A percentile compares a stretch with the other conserved stretches of the same genome.
phyloP scores from a whole-genome alignment of 2,888 invertebrate genomes.

The Thereva nobilitata region DNA sequence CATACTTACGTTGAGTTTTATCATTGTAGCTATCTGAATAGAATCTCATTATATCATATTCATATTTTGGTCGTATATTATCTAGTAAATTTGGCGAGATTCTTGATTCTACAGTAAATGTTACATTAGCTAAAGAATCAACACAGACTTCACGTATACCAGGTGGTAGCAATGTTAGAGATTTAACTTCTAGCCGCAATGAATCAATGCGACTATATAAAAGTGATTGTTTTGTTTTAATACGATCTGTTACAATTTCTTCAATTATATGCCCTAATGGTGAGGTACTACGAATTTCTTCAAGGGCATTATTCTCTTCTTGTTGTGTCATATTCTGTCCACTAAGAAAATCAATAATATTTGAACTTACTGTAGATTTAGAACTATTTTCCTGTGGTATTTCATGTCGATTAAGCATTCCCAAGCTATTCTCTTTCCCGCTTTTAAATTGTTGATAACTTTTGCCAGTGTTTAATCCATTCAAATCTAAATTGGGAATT shows the following conservation, averaged over 20 bases:
- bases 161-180: slow-evolving; percentile 24
- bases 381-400: not conserved
- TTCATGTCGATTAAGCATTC: not conserved
- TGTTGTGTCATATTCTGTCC: slow-evolving; percentile 56
- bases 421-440: too few relatives aligned
- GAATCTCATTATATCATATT: slow-evolving; percentile 38
- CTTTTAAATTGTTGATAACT: slow-evolving; percentile 3
- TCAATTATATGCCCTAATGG: slow-evolving; percentile 48
- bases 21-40: slow-evolving; percentile 38
- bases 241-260: slow-evolving; percentile 29
- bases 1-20: slow-evolving; percentile 32
- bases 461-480: slow-evolving; percentile 1
- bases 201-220: slow-evolving; percentile 31
- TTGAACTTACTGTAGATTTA: slow-evolving; percentile 35
- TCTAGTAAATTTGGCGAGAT: slow-evolving; percentile 37
- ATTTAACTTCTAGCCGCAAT: slow-evolving; percentile 23
- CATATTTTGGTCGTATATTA: slow-evolving; percentile 14
- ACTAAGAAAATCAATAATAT: slow-evolving; percentile 51
- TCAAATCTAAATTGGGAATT: slow-evolving; percentile 10
- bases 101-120: slow-evolving; percentile 39
- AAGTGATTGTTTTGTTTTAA: slow-evolving; percentile 5
- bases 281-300: slow-evolving; percentile 56
- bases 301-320: slow-evolving; percentile 57
- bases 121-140: slow-evolving; percentile 17
- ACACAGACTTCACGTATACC: slow-evolving; percentile 34